Percentiles rank a stretch among this genome's conserved stretches.
phyloP scores from a whole-genome alignment of 2,113 vertebrate species.

The Corapipo altera region DNA sequence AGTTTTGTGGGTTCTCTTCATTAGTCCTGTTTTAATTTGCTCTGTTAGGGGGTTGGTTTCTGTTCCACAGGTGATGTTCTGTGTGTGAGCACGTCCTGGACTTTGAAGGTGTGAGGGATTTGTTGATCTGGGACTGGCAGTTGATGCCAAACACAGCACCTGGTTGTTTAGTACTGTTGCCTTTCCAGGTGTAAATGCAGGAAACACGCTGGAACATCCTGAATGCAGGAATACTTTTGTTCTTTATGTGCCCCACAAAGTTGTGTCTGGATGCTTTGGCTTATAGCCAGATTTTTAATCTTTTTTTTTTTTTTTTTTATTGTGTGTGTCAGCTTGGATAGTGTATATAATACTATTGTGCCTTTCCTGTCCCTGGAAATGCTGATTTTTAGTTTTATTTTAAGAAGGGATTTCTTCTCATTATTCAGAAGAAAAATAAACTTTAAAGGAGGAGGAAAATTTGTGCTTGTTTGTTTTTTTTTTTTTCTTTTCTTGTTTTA shows the following conservation, averaged over 20 bases:
- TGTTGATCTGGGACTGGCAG: background rate
- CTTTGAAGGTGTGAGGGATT: background rate
- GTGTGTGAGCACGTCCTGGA: background rate
- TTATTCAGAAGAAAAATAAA: background rate
- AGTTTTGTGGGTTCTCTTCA: background rate
- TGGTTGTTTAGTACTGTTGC: background rate
- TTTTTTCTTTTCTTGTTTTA: no score
- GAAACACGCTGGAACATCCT: background rate
- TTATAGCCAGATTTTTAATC: background rate
- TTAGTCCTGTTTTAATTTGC: background rate
- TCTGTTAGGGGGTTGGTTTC: background rate
- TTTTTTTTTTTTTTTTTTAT: background rate
- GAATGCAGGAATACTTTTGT: background rate
- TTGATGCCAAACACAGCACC: accelerated
- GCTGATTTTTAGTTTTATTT: background rate
- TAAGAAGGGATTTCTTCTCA: background rate
- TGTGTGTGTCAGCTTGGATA: background rate
- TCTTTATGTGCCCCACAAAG: background rate
- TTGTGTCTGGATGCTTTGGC: background rate
- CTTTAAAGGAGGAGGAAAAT: background rate
- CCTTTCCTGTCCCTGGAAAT: background rate
- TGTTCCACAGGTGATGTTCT: background rate
- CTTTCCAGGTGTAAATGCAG: background rate
- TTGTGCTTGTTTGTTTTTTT: background rate
- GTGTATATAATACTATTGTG: background rate